Evolutionary conservation across 2,888 invertebrate genomes (phyloP), one percentile per base, ranked within the genome.

Genomic region (Cepaea hortensis): DNA sequence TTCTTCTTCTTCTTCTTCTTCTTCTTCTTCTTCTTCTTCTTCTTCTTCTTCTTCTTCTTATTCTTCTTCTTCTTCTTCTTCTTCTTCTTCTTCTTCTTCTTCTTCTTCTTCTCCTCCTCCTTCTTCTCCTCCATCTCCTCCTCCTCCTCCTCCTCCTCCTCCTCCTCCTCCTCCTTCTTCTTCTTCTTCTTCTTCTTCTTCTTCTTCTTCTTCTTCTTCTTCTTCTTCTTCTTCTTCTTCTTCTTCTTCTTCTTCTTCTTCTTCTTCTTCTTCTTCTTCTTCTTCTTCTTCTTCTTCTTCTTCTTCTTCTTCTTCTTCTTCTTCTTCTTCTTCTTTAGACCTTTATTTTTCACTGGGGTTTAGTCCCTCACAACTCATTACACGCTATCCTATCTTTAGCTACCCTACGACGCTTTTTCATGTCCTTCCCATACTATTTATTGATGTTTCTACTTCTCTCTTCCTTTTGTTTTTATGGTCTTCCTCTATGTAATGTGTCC

Each of bases 151-250:
- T 68, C 13, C 68, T n/a, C 15, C 4, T 68, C 13, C n/a, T 68
- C 15, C n/a, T 68, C 15, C 68, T 20, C 15, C n/a, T 68, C 15
- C 68, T 68, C 15, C 68, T 68, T 20, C n/a, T 68, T 68, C 68
- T n/a, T 68, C n/a, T n/a, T 68, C n/a, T 68, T 68, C n/a, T 68
- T n/a, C 68, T 20, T n/a, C n/a, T 68, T n/a, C 68, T 68, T 15
- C n/a, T 68, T 20, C 68, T 68, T 68, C 68, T 68, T n/a, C 68
- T n/a, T 68, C n/a, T 68, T 68, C 68, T 68, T 68, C 68, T n/a
- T 20, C n/a, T n/a, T 68, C 68, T n/a, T n/a, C n/a, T 15, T 68
- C n/a, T 68, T 3, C 68, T n/a, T 3, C 68, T 68, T 4, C n/a
- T 68, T 3, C n/a, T 68, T 3, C 68, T 20, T 3, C 68, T 68